Conservation (phyloP, 2,113 vertebrate species). For the Cebus imitator region DNA sequence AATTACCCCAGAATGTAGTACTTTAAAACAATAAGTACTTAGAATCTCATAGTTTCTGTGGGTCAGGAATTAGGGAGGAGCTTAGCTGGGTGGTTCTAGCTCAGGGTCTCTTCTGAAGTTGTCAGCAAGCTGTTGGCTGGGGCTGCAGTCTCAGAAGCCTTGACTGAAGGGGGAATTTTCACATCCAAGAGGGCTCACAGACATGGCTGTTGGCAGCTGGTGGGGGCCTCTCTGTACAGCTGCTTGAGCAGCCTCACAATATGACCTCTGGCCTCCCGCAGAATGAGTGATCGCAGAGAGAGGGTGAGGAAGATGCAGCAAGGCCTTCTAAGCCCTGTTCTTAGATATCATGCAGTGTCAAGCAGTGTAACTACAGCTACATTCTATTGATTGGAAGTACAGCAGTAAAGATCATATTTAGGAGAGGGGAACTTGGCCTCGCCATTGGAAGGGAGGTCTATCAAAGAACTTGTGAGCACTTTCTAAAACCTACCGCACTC, state of each 20-base stretch:
- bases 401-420: not conserved
- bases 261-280: not conserved
- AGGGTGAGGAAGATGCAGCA: too few species aligned
- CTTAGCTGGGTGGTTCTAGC: not conserved
- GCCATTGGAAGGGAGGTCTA: not conserved
- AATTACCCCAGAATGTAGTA: not conserved
- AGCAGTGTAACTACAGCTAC: not conserved
- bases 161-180: not conserved
- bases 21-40: not conserved
- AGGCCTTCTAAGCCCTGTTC: too few species aligned
- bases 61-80: not conserved
- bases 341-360: accelerated
- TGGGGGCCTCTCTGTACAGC: not conserved
- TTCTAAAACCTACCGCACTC: accelerated
- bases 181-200: accelerated
- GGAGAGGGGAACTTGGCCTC: not conserved
- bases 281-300: not conserved
- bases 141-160: not conserved
- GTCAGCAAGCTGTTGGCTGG: not conserved
- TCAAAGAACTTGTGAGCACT: not conserved
- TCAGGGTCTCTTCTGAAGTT: not conserved
- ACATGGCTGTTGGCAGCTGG: accelerated
- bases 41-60: not conserved
- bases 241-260: not conserved
- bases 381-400: not conserved